phyloP scores from a whole-genome alignment of 1,140 invertebrate species.

The Drosophila quadrilineata region DNA sequence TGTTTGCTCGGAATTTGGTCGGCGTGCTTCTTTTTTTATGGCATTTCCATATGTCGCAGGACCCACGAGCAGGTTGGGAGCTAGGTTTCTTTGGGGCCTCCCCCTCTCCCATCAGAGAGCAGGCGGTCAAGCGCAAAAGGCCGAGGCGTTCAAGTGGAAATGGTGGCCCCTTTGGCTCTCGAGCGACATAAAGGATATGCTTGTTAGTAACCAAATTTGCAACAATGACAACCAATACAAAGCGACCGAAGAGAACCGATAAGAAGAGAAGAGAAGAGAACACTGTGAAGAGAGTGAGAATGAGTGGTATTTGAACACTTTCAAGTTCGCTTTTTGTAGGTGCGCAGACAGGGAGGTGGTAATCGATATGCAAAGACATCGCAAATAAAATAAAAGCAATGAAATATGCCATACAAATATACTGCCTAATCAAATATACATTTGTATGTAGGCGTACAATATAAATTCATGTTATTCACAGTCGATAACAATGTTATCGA shows the following conservation, averaged over 20 bases:
- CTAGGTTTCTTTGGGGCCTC: too few species aligned
- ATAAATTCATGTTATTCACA: too few species aligned
- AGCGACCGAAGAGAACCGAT: neutral
- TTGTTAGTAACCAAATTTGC: slow-evolving; percentile 55
- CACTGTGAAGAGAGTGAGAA: too few species aligned
- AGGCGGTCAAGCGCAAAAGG: slow-evolving; percentile 63
- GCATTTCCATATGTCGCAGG: slow-evolving; percentile 69
- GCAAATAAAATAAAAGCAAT: too few species aligned
- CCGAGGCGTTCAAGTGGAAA: slow-evolving; percentile 53
- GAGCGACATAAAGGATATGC: slow-evolving; percentile 52
- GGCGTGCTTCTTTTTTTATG: slow-evolving; percentile 6
- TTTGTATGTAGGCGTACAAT: too few species aligned
- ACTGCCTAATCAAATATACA: too few species aligned
- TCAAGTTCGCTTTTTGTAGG: slow-evolving; percentile 17
- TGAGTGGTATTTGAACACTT: slow-evolving; percentile 36
- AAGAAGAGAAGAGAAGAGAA: neutral
- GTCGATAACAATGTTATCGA: too few species aligned
- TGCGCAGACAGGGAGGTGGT: neutral
- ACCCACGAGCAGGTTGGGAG: too few species aligned
- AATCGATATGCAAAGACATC: slow-evolving; percentile 15
- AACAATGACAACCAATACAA: slow-evolving; percentile 17
- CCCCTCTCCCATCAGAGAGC: too few species aligned
- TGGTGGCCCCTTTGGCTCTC: neutral
- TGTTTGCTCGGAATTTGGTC: slow-evolving; percentile 57
- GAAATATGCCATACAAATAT: too few species aligned